Base-by-base conservation (phyloP, 2,888 invertebrate species). In the Micoletzkya japonica region DNA sequence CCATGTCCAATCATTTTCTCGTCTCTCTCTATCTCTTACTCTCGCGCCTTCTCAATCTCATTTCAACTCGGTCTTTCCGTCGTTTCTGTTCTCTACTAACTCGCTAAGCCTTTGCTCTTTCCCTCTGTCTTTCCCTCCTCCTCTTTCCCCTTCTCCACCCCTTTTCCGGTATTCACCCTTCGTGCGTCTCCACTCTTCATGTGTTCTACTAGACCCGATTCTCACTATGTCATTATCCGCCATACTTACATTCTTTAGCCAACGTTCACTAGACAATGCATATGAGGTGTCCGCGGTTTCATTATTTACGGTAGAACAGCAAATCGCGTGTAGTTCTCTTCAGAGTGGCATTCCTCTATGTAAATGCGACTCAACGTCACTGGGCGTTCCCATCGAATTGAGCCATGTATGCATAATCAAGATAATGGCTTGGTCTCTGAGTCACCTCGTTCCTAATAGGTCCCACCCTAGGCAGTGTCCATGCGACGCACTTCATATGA, bases 1-100 rank as follows among this genome's bases (percentile, higher is more conserved):
- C 30, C 36, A 59, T 59, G 59, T 32, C 59, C 59, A 37, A 59
- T 59, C 36, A 37, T 36, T 39, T 37, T 37, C 59, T 37, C 39
- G 37, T 59, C 24, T 28, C 36, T n/a, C 39, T 58, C 57, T 39
- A 7, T 36, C 59, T 39, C 39, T 59, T 4, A 26, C 30, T 59
- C 28, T 26, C 39, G n/a, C 32, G 28, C 28, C 28, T 30, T 36
- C 37, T 37, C 36, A 37, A 37, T 3, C 20, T 26, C 37, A 24
- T 37, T 59, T 39, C 52, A 4, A 2, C 4, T 37, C 37, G 28
- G 10, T 50, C 50, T n/a, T n/a, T 50, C 50, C 50, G 20, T 20
- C 24, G 20, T 50, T 24, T 50, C 50, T 10, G 36, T n/a, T 59
- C 59, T 17, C 37, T 26, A 26, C 59, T 1, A 26, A 26, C 28